Conservation (phyloP, 2,113 vertebrate genomes). For the Pluvianellus socialis region DNA sequence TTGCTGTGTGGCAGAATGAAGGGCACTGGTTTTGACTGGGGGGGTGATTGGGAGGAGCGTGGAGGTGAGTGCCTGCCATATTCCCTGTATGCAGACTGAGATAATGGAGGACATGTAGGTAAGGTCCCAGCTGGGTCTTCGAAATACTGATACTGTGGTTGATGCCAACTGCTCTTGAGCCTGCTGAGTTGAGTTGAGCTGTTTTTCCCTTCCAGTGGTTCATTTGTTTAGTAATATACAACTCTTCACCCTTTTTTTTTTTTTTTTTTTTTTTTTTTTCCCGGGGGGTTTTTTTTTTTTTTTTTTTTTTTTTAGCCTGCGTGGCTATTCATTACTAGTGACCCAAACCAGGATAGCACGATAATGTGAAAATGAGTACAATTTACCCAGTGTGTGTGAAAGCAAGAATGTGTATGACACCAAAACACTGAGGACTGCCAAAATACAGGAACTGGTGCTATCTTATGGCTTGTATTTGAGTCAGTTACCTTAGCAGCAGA, state of each 20-base stretch:
- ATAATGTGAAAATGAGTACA: background rate
- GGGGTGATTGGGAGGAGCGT: background rate
- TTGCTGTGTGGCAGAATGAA: background rate
- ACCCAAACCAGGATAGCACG: background rate
- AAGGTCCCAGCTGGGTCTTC: background rate
- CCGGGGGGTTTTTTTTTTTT: too few species aligned
- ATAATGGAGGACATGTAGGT: background rate
- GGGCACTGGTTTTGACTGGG: background rate
- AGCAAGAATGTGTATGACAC: background rate
- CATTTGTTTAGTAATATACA: background rate
- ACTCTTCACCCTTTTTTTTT: background rate
- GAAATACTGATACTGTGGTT: background rate
- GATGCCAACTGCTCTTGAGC: background rate
- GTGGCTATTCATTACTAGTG: background rate
- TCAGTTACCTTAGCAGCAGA: background rate
- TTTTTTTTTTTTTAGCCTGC: background rate
- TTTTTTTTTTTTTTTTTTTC: background rate
- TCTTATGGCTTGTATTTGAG: background rate
- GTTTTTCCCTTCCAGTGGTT: background rate
- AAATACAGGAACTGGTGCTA: background rate
- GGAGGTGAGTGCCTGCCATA: background rate
- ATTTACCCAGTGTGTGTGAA: background rate
- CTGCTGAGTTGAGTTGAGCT: background rate
- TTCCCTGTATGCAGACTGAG: fast-evolving
- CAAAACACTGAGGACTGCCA: background rate